Percentiles rank a stretch among this genome's conserved stretches.
Conservation (phyloP, 2,888 invertebrate genomes). For the Eugnorisma glareosa region DNA sequence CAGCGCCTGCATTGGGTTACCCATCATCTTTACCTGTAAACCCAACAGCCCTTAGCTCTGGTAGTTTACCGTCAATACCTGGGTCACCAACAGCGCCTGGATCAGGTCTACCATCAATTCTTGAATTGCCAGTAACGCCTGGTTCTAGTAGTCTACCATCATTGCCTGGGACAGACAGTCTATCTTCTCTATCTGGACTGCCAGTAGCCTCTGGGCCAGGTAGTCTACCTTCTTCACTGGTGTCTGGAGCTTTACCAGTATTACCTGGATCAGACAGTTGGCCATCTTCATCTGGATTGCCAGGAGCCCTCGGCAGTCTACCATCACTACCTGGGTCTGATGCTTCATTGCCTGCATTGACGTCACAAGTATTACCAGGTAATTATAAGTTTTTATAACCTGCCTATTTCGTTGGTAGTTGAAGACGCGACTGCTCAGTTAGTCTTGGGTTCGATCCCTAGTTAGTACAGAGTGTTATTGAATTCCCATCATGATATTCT, state of each 20-base stretch:
- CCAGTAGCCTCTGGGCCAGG: not conserved
- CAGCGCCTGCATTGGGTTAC: not conserved
- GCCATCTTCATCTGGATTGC: not conserved
- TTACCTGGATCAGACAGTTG: not conserved
- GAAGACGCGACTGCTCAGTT: not conserved
- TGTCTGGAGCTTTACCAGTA: not conserved
- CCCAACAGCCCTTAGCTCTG: not conserved
- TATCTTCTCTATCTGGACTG: not conserved
- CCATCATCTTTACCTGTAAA: not conserved
- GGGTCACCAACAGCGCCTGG: not conserved
- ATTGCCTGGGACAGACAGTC: not conserved
- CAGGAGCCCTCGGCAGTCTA: not conserved
- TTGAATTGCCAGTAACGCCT: not conserved
- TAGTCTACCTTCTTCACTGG: not conserved
- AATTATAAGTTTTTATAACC: not conserved
- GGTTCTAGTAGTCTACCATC: not conserved
- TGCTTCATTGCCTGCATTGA: not conserved
- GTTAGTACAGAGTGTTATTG: too few species aligned
- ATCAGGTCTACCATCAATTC: not conserved
- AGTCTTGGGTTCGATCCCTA: too few species aligned
- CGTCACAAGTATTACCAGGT: conserved; percentile 10
- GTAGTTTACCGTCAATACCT: not conserved
- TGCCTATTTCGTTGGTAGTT: not conserved
- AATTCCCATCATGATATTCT: not conserved
- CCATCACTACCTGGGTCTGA: not conserved